Conservation (phyloP, 2,888 invertebrate genomes). For the Slavum lentiscoides region DNA sequence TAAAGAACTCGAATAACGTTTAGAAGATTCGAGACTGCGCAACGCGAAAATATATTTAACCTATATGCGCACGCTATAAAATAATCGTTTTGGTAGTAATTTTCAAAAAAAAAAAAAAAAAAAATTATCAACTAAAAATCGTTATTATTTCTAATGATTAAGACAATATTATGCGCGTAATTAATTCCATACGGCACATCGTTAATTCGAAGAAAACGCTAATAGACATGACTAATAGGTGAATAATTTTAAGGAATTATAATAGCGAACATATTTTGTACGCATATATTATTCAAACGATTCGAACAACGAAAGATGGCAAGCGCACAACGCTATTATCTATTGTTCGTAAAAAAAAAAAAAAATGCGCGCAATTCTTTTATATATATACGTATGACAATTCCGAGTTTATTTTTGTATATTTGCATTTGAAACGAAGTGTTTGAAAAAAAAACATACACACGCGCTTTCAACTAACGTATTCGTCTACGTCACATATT, state of each 20-base stretch:
- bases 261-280: neutral
- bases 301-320: conserved; percentile 20
- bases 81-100: neutral
- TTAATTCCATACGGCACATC: conserved; percentile 9
- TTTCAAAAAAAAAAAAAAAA: conserved; percentile 31
- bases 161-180: conserved; percentile 3
- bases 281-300: neutral
- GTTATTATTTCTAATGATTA: conserved; percentile 17
- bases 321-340: conserved; percentile 9
- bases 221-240: conserved; percentile 20
- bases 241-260: conserved; percentile 25
- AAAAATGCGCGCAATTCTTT: conserved; percentile 1
- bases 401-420: neutral
- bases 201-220: conserved; percentile 19
- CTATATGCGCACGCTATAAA: neutral
- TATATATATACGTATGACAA: neutral
- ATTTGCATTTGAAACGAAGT: neutral
- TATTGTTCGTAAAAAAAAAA: neutral
- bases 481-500: too few species aligned
- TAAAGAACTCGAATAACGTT: neutral
- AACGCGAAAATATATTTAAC: neutral
- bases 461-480: too few species aligned
- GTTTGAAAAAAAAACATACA: too few species aligned
- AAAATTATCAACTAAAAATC: neutral
- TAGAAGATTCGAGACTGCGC: neutral